phyloP scores from a whole-genome alignment of 2,113 vertebrate genomes.

The Phalacrocorax aristotelis region DNA sequence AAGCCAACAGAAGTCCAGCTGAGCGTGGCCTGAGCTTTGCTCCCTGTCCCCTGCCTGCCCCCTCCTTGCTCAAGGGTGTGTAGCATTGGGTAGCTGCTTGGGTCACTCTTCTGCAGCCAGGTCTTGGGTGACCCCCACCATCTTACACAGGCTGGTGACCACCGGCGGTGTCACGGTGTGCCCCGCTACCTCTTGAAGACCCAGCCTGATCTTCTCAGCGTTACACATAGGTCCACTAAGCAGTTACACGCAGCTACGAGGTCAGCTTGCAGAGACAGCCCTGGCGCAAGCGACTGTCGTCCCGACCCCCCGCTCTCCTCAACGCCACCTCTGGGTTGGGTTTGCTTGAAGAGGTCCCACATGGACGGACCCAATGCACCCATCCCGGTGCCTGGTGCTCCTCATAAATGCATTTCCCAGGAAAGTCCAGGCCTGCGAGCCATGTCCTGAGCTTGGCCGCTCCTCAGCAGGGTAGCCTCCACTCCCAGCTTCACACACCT shows the following conservation, averaged over 20 bases:
- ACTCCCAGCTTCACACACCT: not conserved
- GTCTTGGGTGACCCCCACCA: no score
- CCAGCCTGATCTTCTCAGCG: not conserved
- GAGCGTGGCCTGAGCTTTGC: not conserved
- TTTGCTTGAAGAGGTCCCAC: not conserved
- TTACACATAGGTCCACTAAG: rapidly evolving
- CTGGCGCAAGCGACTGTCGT: not conserved
- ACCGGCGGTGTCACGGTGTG: not conserved
- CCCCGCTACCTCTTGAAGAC: not conserved
- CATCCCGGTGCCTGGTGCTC: not conserved
- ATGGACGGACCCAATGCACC: rapidly evolving
- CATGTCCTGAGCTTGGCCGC: not conserved
- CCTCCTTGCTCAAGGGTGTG: not conserved
- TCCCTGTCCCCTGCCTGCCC: not conserved
- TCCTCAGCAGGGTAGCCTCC: not conserved
- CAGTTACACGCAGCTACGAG: not conserved
- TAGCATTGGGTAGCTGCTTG: not conserved
- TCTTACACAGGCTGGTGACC: not conserved
- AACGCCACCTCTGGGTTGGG: no score
- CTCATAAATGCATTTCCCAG: not conserved
- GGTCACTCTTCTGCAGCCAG: not conserved
- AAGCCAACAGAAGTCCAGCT: not conserved
- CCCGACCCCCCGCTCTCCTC: not conserved
- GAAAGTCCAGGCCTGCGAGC: not conserved
- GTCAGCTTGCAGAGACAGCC: not conserved